Evolutionary conservation across 2,797 vertebrate genomes (phyloP), one percentile per base, ranked within the genome.

Genomic region (Aratinga solstitialis): DNA sequence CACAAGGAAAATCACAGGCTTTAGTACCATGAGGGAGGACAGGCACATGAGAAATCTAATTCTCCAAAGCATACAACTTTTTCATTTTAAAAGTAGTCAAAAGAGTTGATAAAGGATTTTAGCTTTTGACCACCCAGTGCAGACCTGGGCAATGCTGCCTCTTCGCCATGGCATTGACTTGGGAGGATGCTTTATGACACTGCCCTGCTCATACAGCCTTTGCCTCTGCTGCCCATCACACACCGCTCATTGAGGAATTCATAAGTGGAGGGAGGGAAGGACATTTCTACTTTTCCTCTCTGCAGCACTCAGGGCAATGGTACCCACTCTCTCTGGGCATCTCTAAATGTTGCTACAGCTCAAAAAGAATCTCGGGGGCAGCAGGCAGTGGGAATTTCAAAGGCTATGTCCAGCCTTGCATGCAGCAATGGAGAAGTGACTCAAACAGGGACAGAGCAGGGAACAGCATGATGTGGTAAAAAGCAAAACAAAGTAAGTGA

Each of bases 171-270:
- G 40, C 0, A 1, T 0, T 59, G 36, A 22, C 45, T 19, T 40
- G 29, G 71, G 30, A 81, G 27, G 32, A 20, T 0, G 0, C n/a
- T 18, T 74, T 92, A 21, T 0, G 2, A 4, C 65, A 24, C 61
- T 30, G 42, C 30, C 29, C 56, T 11, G 2, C 20, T 50, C 40
- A 13, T 3, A 2, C 0, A 5, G 19, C 45, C 38, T 80, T 51
- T 22, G 14, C 47, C 29, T 84, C 61, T 81, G 83, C 24, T 8
- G 4, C 45, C 12, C 45, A 47, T 16, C 73, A 27, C 19, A 38
- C 5, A 30, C 1, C 58, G 63, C 23, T 2, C 47, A n/a, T 1
- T 0, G 0, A 61, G 53, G 63, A 56, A 56, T 10, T 48, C 5
- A 2, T 77, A 76, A 47, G 8, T 2, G 5, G 5, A 16, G 48